A percentile compares a stretch with the other conserved stretches of the same genome.
Evolutionary conservation across 2,888 invertebrate genomes (phyloP).

Genomic region (Sphaerophoria taeniata): DNA sequence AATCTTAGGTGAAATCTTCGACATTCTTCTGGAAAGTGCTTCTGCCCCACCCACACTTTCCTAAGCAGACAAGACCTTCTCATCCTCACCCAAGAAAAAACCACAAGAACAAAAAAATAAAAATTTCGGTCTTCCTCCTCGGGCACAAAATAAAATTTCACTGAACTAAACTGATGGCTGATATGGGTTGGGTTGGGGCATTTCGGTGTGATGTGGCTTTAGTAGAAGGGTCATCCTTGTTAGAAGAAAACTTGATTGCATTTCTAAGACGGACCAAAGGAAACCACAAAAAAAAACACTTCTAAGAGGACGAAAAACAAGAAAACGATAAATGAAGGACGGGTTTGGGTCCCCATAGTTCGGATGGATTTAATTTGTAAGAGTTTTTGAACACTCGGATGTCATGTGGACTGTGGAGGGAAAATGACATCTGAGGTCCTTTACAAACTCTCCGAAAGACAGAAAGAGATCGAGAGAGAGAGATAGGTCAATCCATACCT

Average conservation of each 20-base stretch:
- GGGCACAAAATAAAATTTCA: conserved; percentile 48
- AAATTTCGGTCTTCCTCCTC: conserved; percentile 6
- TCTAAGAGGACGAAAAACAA: neutral
- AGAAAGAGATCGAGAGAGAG: neutral
- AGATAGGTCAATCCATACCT: conserved; percentile 30
- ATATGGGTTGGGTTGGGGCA: conserved; percentile 23
- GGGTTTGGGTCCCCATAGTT: conserved; percentile 58
- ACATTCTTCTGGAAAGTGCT: conserved; percentile 58
- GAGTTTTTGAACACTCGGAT: conserved; percentile 63
- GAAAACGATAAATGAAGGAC: conserved; percentile 39
- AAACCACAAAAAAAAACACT: conserved; percentile 20
- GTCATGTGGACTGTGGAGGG: conserved; percentile 41
- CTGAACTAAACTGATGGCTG: conserved; percentile 27
- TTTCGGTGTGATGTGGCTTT: too few species aligned
- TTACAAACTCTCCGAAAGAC: neutral
- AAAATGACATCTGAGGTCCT: conserved; percentile 52
- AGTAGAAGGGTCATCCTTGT: neutral
- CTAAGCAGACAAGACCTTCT: conserved; percentile 48
- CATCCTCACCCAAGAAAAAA: conserved; percentile 21
- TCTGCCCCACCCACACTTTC: neutral
- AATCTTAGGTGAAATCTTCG: conserved; percentile 68
- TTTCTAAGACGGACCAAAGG: conserved; percentile 44
- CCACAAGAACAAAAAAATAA: conserved; percentile 6
- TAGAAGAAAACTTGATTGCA: conserved; percentile 66
- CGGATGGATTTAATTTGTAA: conserved; percentile 73